A percentile compares a stretch with the other conserved stretches of the same genome.
phyloP scores from a whole-genome alignment of 2,113 vertebrate species.

The Oostethus manadensis region DNA sequence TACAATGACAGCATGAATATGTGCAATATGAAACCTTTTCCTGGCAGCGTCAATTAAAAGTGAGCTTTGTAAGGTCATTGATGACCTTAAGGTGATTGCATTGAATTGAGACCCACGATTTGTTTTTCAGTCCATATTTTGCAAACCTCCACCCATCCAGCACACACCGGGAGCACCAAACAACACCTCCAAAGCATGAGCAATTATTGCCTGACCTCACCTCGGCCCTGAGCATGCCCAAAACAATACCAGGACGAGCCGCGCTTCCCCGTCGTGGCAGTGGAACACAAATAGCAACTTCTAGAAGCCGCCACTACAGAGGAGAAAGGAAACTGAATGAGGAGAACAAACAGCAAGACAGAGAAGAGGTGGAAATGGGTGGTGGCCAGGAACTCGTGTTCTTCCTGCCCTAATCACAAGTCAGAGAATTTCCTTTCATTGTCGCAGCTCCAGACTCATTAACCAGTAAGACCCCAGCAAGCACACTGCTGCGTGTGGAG shows the following conservation, averaged over 20 bases:
- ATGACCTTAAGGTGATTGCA: too few species aligned
- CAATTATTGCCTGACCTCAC: slow-evolving; percentile 45
- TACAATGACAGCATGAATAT: too few species aligned
- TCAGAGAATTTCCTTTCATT: slow-evolving; percentile 76
- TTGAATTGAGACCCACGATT: slow-evolving; percentile 8
- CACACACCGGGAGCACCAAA: slow-evolving; percentile 11
- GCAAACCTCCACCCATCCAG: slow-evolving; percentile 34
- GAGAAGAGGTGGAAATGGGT: slow-evolving; percentile 75
- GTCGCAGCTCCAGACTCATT: slow-evolving; percentile 64
- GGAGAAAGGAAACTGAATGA: slow-evolving; percentile 51
- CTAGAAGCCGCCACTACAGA: slow-evolving; percentile 49
- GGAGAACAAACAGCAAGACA: slow-evolving; percentile 66
- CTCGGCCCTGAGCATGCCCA: slow-evolving; percentile 41
- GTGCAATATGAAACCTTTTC: too few species aligned
- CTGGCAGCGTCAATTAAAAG: too few species aligned
- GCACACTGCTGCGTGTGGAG: slow-evolving; percentile 7
- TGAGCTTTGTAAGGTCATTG: too few species aligned
- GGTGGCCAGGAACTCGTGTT: slow-evolving; percentile 66
- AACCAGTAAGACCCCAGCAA: slow-evolving; percentile 36
- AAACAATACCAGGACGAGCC: slow-evolving; percentile 67
- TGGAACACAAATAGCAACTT: slow-evolving; percentile 68
- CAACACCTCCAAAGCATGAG: slow-evolving; percentile 21
- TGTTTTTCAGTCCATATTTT: slow-evolving; percentile 16
- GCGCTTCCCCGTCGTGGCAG: slow-evolving; percentile 45
- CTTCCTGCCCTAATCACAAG: slow-evolving; percentile 76